Conservation (phyloP, 2,888 invertebrate genomes). For the Campoplex capitator region DNA sequence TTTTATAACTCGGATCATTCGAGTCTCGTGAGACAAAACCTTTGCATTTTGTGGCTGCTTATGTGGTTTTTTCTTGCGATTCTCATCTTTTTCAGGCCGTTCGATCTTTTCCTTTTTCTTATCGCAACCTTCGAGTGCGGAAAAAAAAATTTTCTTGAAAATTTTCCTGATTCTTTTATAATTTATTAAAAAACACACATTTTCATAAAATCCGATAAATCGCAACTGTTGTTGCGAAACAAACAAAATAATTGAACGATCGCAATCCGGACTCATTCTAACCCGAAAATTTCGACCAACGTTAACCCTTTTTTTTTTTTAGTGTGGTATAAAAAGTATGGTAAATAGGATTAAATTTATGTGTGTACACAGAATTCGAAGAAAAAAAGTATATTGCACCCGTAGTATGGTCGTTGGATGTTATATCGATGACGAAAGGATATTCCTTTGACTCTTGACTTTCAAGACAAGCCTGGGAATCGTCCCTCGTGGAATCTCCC, state of each 20-base stretch:
- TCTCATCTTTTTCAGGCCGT: not conserved
- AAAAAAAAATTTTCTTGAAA: not conserved
- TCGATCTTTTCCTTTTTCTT: not conserved
- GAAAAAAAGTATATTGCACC: not conserved
- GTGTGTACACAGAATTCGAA: not conserved
- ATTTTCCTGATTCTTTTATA: not conserved
- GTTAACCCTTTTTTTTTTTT: not conserved
- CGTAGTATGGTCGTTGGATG: slow-evolving; percentile 9
- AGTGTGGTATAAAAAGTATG: not conserved
- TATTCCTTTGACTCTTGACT: slow-evolving; percentile 34
- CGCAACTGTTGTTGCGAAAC: not conserved
- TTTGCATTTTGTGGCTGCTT: not conserved
- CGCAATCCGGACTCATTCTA: not conserved
- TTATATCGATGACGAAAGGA: slow-evolving; percentile 15
- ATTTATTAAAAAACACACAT: too few species aligned
- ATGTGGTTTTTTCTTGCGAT: not conserved
- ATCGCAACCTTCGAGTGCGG: not conserved
- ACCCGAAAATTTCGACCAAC: not conserved
- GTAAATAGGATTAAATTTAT: not conserved
- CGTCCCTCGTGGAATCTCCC: slow-evolving; percentile 11
- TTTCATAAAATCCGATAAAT: not conserved
- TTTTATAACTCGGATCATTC: not conserved
- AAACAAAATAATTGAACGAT: not conserved
- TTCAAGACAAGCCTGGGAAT: not conserved
- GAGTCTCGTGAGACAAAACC: not conserved